Evolutionary conservation across 64 coral and sea anemone genomes (phyloP), one percentile per base, ranked within the genome.

Genomic region (Montipora cactus): DNA sequence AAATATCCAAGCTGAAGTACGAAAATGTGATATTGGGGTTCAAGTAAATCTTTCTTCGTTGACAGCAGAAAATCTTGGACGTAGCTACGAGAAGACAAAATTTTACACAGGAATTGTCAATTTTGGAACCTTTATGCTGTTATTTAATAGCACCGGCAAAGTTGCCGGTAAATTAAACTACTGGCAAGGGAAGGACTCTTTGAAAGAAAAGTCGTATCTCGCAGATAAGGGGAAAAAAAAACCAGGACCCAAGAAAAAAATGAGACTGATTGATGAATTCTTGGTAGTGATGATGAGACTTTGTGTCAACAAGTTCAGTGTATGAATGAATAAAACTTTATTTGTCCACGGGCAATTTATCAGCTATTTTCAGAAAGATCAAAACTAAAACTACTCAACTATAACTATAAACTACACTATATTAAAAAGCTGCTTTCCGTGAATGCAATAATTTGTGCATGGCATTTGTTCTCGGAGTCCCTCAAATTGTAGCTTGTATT

Each of bases 61-160:
- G 4, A 88, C 84, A 8, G 84, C 84, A 25, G 84, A 88, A 47
- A 82, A 87, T n/a, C n/a, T n/a, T n/a, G n/a, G 80, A 88, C 48
- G 19, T 0, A 55, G 78, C 64, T 44, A 78, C 61, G 25, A 44
- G 8, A 87, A 86, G 72, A 87, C 81, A n/a, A 92, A 81, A 67
- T 92, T 92, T 92, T 92, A 92, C 23, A 92, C 81, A 58, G 81
- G 81, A 87, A 86, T 86, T 58, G 73, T 92, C 77, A 92, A 92
- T 86, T 92, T 85, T 92, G 91, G 81, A 78, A 85, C 91, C 18
- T 92, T 92, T 47, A 92, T 92, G 80, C 45, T 92, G 37, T 84
- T 92, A n/a, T 92, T 84, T 52, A 92, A 23, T 49, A 92, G 69
- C 78, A 51, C 84, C 62, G 58, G 48, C 44, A 66, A 77, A 28